phyloP scores from a whole-genome alignment of 2,888 invertebrate species.

The Melangyna quadrimaculata region DNA sequence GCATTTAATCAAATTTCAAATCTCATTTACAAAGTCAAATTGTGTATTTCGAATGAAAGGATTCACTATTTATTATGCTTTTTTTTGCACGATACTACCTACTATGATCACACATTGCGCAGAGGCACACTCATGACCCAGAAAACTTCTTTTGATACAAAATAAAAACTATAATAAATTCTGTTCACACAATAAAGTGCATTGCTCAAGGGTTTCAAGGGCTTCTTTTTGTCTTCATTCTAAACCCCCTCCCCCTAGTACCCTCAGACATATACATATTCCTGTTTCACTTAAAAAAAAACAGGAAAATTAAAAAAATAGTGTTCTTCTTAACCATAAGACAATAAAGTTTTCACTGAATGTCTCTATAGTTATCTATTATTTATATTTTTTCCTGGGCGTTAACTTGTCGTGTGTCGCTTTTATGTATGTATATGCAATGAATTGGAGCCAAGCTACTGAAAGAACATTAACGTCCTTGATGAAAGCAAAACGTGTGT shows the following conservation, averaged over 20 bases:
- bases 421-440: slow-evolving; percentile 43
- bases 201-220: slow-evolving; percentile 76
- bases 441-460: slow-evolving; percentile 63
- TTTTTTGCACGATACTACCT: not conserved
- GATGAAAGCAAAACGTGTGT: slow-evolving; percentile 63
- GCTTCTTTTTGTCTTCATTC: slow-evolving; percentile 16
- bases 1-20: slow-evolving; percentile 62
- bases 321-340: slow-evolving; percentile 49
- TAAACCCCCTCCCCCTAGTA: not conserved
- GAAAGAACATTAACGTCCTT: slow-evolving; percentile 67
- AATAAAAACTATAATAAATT: slow-evolving; percentile 42
- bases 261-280: not conserved
- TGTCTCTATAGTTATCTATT: slow-evolving; percentile 61
- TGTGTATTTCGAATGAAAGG: slow-evolving; percentile 31
- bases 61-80: slow-evolving; percentile 12
- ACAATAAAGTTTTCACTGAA: slow-evolving; percentile 63
- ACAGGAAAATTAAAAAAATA: slow-evolving; percentile 4
- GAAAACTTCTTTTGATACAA: slow-evolving; percentile 67
- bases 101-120: not conserved
- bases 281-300: not conserved
- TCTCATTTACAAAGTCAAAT: slow-evolving; percentile 54
- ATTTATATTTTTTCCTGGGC: slow-evolving; percentile 58
- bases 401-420: slow-evolving; percentile 44
- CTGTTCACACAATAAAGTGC: slow-evolving; percentile 74
- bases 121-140: slow-evolving; percentile 63